Conservation (phyloP, 2,113 vertebrate species). For the Salvelinus alpinus region DNA sequence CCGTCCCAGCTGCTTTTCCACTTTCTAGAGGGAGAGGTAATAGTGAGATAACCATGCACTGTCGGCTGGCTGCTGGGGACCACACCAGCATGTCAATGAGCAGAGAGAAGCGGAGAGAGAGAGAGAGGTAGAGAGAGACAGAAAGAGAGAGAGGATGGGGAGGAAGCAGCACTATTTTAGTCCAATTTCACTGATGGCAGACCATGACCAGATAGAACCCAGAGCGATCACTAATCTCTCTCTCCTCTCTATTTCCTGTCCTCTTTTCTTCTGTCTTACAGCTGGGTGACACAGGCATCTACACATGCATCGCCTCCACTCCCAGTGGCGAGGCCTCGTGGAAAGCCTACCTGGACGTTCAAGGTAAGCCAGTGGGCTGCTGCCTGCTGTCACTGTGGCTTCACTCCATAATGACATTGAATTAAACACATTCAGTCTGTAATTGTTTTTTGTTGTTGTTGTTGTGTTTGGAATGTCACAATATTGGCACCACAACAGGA, state of each 20-base stretch:
- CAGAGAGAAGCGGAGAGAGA: not conserved
- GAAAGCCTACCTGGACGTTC: slow-evolving; percentile 93
- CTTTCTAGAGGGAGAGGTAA: slow-evolving; percentile 35
- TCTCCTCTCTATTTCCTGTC: not conserved
- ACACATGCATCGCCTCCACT: slow-evolving; percentile 93
- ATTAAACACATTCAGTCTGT: slow-evolving; percentile 26
- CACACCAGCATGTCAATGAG: slow-evolving; percentile 40
- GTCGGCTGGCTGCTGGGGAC: slow-evolving; percentile 46
- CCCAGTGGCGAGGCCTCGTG: slow-evolving; percentile 95
- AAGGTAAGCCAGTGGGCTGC: slow-evolving; percentile 78
- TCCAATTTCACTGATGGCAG: not conserved
- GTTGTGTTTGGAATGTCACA: slow-evolving; percentile 4
- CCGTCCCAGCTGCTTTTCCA: slow-evolving; percentile 47
- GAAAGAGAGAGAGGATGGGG: not conserved
- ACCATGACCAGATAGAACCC: not conserved
- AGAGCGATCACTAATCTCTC: not conserved
- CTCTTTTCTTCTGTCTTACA: slow-evolving; percentile 65
- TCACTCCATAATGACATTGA: not conserved
- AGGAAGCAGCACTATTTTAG: not conserved
- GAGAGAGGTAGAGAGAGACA: not conserved
- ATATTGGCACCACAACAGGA: not conserved
- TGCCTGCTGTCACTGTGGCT: not conserved
- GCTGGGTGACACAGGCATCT: slow-evolving; percentile 92
- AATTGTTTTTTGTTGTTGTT: slow-evolving; percentile 25
- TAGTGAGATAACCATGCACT: slow-evolving; percentile 49